Base-by-base conservation (phyloP, 2,888 invertebrate species). In the Dascillus cervinus region DNA sequence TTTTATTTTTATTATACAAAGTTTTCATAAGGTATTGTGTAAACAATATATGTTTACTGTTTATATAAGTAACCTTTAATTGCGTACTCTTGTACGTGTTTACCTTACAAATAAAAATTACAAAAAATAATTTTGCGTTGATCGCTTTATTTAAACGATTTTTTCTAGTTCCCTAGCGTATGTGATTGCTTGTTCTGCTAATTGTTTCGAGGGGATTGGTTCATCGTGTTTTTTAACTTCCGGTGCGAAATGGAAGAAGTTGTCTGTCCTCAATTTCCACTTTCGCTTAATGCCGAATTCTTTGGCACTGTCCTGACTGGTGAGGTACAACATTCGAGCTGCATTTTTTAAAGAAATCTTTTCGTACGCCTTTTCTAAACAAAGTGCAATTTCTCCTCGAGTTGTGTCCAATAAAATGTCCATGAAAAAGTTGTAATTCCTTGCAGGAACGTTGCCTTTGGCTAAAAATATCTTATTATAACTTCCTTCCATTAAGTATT, bases 401-500 rank as follows among this genome's bases (percentile, higher is more conserved):
- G 97, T 92, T 0, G 98, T 97, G 51, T 95, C 88, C 27, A 97
- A 65, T 9, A 98, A 71, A 37, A 94, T 91, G 50, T 97, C 92
- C 75, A 98, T 96, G 64, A 98, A 98, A 51, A 92, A 83, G 41
- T 87, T 91, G 66, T 97, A 98, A 41, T 85, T 88, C 41, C 88
- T 87, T 1, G 96, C 91, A 37, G 98, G 97, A 3, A 97, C 95
- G 65, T 92, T 94, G 12, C 86, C 91, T 72, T 90, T 88, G 1
- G 90, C 90, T 48, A 90, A 72, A 58, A 92, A 92, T 32, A 92
- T 82, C 69, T 98, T 98, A 62, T 98, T 97, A 60, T 98, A 98
- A 47, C 94, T 91, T 26, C 98, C 98, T 64, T 98, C 98, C 96
- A 98, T 98, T 31, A 98, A 73, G 63, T 94, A 96, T 62, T 98